Base-by-base conservation (phyloP, 2,888 invertebrate genomes). In the Neuroscelio doddi region DNA sequence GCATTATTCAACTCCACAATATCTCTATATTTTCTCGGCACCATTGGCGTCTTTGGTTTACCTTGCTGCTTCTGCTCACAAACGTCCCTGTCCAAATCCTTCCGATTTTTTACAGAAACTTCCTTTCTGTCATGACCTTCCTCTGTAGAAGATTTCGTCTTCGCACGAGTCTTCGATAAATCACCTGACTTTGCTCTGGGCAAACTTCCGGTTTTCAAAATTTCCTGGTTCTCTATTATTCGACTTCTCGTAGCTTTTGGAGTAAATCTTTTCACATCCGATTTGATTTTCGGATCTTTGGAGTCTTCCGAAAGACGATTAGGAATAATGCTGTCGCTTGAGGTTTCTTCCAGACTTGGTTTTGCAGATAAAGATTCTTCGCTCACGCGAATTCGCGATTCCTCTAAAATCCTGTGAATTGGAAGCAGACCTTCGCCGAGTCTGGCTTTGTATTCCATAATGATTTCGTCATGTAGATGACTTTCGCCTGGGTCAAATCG, bases 321-420 rank as follows among this genome's bases (percentile, higher is more conserved):
- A 1, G 76, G 77, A 44, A 77, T 76, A 16, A 53, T 39, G 8
- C 16, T 39, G 21, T 12, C n/a, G 9, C 17, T 30, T 4, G 70
- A 62, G 34, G 46, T 66, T 17, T 80, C 77, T 55, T 68, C 74
- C 55, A 49, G 66, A 30, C 47, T 51, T 30, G 74, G 72, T 36
- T 73, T 70, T 9, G 46, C 44, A n/a, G 76, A 69, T 9, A 81
- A 64, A 1, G 81, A 82, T 55, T 82, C 81, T 17, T 79, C 77
- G 68, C 81, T 82, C 0, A 81, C 76, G 17, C 80, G 69, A 0
- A 79, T 64, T 34, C 79, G 72, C 3, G 82, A 81, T 17, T 82
- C 82, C 45, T 81, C 79, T 32, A 78, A 68, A 15, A 80, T 72
- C 27, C 76, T 74, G 46, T 80, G 80, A 49, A 82, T 79, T 17